These are phyloP conservation scores for Mesocricetus auratus DNA, from an alignment of 2,113 vertebrate genomes.

Conservation along the genomic window DNA sequence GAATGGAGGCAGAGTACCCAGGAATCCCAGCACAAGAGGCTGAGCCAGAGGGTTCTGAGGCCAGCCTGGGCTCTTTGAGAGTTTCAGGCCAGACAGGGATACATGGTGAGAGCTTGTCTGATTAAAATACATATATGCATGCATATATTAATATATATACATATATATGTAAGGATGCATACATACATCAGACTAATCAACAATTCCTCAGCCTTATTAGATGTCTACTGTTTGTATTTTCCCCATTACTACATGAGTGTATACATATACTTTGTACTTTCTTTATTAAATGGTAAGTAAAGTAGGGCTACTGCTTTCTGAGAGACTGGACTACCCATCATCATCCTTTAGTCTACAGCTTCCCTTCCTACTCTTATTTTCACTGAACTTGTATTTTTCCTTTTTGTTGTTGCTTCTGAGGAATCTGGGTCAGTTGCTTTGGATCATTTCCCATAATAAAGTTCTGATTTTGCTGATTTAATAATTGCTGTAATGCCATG, in stretches of 20 bases:
- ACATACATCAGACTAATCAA: background rate
- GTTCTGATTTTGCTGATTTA: background rate
- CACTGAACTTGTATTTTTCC: background rate
- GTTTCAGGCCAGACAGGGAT: background rate
- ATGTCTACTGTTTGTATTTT: conserved; percentile 24
- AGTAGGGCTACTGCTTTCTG: conserved; percentile 21
- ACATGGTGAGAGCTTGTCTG: background rate
- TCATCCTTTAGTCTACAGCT: background rate
- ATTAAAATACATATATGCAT: background rate
- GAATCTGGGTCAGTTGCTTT: conserved; percentile 12
- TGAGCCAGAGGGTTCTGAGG: background rate
- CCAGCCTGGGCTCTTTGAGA: background rate
- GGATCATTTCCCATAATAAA: background rate
- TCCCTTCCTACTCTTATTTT: background rate
- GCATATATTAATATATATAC: background rate
- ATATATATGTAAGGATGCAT: background rate
- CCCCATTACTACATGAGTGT: background rate
- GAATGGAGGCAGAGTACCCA: background rate
- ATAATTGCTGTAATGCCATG: conserved; percentile 6
- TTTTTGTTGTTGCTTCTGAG: conserved; percentile 29
- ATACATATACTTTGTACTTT: background rate
- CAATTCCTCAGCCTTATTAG: background rate
- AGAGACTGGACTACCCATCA: background rate
- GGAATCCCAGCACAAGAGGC: background rate
- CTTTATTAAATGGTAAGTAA: conserved; percentile 7